phyloP scores from a whole-genome alignment of 2,888 invertebrate species.

The Callyntrura guangdongensis region DNA sequence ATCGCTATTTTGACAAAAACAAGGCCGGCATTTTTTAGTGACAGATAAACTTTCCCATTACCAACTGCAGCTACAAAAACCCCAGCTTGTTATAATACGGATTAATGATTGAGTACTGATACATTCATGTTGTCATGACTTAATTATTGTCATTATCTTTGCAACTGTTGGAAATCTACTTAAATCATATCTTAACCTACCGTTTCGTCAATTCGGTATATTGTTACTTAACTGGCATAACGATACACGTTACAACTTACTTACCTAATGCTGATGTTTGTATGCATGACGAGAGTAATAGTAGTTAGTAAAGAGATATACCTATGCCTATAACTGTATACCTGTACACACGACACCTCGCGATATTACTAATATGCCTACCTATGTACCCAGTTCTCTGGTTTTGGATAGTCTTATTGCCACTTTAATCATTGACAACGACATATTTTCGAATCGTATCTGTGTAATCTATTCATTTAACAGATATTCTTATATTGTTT shows the following conservation, averaged over 20 bases:
- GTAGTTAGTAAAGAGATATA: conserved; percentile 25
- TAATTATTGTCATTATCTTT: neutral
- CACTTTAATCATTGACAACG: conserved; percentile 51
- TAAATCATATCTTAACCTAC: conserved; percentile 26
- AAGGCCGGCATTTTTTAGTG: neutral
- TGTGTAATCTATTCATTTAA: conserved; percentile 45
- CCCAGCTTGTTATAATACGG: neutral
- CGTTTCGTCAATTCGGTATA: conserved; percentile 15
- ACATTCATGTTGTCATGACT: conserved; percentile 6
- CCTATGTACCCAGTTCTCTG: neutral
- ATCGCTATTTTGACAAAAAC: neutral
- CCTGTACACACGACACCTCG: too few species aligned
- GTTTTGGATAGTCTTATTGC: conserved; percentile 31
- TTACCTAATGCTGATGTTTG: neutral
- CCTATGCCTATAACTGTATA: neutral
- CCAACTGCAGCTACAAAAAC: neutral
- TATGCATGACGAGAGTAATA: neutral
- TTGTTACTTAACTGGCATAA: conserved; percentile 6
- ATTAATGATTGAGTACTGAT: neutral
- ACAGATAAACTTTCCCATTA: neutral
- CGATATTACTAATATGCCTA: neutral
- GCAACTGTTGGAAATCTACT: neutral
- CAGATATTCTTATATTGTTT: conserved; percentile 41
- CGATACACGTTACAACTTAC: conserved; percentile 1
- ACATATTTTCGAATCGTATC: conserved; percentile 46